Base-by-base conservation (phyloP, 2,797 vertebrate species). In the Rhinoraja longicauda region DNA sequence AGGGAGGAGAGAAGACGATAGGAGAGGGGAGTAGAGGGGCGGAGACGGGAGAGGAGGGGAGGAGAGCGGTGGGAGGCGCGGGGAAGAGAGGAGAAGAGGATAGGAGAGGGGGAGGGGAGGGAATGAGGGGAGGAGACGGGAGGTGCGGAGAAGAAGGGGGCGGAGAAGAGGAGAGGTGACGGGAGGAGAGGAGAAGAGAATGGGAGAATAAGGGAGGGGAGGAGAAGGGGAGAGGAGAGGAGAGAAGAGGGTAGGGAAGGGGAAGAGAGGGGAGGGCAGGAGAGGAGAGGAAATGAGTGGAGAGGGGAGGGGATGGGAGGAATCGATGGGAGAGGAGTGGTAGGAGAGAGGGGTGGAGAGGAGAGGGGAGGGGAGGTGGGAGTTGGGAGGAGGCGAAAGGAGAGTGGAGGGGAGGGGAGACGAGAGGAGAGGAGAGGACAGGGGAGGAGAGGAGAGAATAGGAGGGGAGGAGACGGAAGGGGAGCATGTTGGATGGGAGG, bases 241-340 rank as follows among this genome's bases (percentile, higher is more conserved):
- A 29, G 78, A 4, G 45, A 84, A 79, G 24, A 93, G 78, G 76
- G 2, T 90, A 86, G 19, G 93, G 91, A 93, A 84, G 86, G 62
- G 32, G 95, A 93, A 94, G 94, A 94, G 93, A 94, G 82, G 93
- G 93, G 4, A 86, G 93, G 79, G 84, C 21, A 62, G 32, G 36
- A 93, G 72, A 93, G 53, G 93, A 91, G 4, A 73, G 75, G 93
- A 8, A 12, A 67, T 73, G 39, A 70, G 26, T 32, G 59, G 93
- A 93, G 72, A 93, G 93, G 94, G 90, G 62, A 93, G 93, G 77
- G 73, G 93, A 79, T 92, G 75, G 82, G 75, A 73, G 93, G 70
- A 1, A 70, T 72, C 72, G 26, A 19, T 6, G 19, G 72, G 21
- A 4, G 8, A 0, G 19, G 21, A 24, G 24, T 10, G 29, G 72